Percentiles rank a stretch among this genome's conserved stretches.
phyloP scores from a whole-genome alignment of 2,888 invertebrate species.

The Pollenia amentaria region DNA sequence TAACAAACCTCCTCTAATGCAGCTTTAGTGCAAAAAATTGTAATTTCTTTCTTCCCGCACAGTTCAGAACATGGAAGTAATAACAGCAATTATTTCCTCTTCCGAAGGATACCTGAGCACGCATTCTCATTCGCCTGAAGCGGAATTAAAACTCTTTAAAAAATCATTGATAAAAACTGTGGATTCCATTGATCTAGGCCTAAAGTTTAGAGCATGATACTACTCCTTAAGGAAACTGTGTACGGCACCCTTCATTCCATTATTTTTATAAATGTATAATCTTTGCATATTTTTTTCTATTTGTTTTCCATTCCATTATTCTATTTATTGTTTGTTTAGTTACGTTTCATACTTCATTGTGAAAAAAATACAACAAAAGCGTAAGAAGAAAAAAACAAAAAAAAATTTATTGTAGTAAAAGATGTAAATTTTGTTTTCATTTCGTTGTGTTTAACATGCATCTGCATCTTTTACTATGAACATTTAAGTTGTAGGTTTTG shows the following conservation, averaged over 20 bases:
- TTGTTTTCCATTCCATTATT: slow-evolving; percentile 38
- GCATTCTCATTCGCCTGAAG: too few species aligned
- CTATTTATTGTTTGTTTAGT: slow-evolving; percentile 43
- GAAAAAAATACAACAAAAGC: slow-evolving; percentile 19
- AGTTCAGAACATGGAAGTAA: too few species aligned
- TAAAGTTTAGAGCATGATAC: too few species aligned
- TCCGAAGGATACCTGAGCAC: too few species aligned
- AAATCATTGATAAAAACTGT: too few species aligned
- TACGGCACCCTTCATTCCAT: background rate
- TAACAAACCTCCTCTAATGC: too few species aligned
- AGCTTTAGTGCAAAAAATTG: too few species aligned
- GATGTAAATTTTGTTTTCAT: slow-evolving; percentile 51
- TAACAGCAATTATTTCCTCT: too few species aligned
- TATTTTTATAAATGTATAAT: background rate
- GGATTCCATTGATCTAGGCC: too few species aligned
- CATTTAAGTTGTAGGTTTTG: slow-evolving; percentile 28
- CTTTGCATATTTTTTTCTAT: slow-evolving; percentile 29
- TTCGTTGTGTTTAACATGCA: slow-evolving; percentile 35
- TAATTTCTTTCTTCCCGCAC: too few species aligned
- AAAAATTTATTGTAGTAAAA: slow-evolving; percentile 25
- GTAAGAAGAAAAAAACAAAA: background rate
- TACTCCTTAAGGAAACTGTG: slow-evolving; percentile 1
- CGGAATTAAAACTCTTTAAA: too few species aligned
- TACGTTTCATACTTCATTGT: slow-evolving; percentile 51
- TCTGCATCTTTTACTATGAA: slow-evolving; percentile 43